Evolutionary conservation across 2,113 vertebrate genomes (phyloP).

Genomic region (Edolisoma coerulescens): DNA sequence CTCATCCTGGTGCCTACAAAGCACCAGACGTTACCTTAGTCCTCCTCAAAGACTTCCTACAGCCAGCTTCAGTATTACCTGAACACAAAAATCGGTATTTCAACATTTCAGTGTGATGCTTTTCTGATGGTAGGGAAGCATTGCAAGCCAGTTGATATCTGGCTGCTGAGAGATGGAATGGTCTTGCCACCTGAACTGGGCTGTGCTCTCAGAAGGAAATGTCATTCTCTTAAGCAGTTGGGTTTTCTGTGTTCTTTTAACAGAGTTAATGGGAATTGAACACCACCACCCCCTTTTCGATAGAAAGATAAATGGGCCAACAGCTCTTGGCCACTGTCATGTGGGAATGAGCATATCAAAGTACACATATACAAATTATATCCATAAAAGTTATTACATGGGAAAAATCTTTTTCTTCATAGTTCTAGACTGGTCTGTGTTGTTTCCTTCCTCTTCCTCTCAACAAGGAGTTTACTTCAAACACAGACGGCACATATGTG

Average conservation of each 20-base stretch:
- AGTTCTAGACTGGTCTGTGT: not conserved
- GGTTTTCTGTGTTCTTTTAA: not conserved
- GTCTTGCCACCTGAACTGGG: not conserved
- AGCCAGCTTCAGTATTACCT: not conserved
- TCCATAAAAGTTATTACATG: not conserved
- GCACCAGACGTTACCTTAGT: not conserved
- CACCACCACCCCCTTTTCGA: not conserved
- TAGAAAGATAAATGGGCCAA: not conserved
- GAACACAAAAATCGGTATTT: not conserved
- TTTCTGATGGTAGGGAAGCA: not conserved
- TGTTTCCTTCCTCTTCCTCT: not conserved
- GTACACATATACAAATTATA: not conserved
- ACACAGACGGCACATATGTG: not conserved
- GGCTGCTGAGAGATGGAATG: not conserved
- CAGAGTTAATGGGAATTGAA: not conserved
- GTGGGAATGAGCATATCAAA: not conserved
- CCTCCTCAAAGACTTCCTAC: not conserved
- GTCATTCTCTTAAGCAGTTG: not conserved
- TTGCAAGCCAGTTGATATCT: not conserved
- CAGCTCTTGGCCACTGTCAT: not conserved
- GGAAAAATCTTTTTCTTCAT: not conserved
- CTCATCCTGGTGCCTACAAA: not conserved
- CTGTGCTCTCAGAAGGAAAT: not conserved
- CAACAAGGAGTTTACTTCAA: not conserved
- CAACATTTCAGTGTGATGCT: not conserved